phyloP scores from a whole-genome alignment of 2,797 vertebrate genomes.

The Melanogrammus aeglefinus region DNA sequence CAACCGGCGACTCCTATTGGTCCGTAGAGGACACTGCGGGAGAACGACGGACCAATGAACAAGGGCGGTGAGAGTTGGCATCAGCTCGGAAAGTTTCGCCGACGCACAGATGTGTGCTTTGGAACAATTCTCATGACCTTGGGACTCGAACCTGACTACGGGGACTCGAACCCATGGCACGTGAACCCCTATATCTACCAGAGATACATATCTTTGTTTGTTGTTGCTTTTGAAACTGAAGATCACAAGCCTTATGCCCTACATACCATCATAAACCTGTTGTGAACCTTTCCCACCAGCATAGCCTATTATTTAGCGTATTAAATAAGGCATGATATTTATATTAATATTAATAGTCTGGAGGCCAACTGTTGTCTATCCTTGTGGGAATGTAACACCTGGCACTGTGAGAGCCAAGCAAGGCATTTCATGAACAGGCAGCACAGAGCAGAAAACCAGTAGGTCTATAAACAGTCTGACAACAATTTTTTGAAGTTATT shows the following conservation, averaged over 20 bases:
- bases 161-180: background rate
- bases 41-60: constrained; percentile 36
- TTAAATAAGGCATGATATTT: background rate
- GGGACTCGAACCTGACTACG: background rate
- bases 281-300: background rate
- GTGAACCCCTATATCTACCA: no score
- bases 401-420: constrained; percentile 34
- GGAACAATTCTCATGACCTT: constrained; percentile 64
- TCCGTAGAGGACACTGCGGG: background rate
- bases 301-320: background rate
- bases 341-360: constrained; percentile 1
- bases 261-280: background rate
- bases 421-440: background rate
- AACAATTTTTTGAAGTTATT: no score
- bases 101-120: constrained; percentile 51
- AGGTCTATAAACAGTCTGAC: no score
- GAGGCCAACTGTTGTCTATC: constrained; percentile 49
- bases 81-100: background rate
- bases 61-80: no score
- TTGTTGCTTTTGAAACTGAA: no score
- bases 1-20: constrained; percentile 45
- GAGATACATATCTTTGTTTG: no score
- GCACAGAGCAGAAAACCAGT: background rate
- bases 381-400: constrained; percentile 57
- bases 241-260: no score